Percentiles rank a stretch among this genome's conserved stretches.
Evolutionary conservation across 2,113 vertebrate species (phyloP).

Genomic region (Uria aalge): DNA sequence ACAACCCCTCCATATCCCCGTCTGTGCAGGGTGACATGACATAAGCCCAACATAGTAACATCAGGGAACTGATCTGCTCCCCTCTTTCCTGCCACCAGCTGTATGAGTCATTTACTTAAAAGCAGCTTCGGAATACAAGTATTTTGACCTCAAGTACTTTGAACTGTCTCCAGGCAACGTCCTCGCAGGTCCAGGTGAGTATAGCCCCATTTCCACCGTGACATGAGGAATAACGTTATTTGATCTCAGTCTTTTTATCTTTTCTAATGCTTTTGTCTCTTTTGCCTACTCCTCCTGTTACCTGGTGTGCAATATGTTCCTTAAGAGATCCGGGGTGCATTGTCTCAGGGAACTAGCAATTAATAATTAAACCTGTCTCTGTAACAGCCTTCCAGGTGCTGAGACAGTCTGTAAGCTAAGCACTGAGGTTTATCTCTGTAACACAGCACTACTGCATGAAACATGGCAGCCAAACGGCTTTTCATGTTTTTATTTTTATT

Average conservation of each 20-base stretch:
- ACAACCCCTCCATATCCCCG: background rate
- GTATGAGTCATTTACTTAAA: background rate
- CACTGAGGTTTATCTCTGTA: constrained; percentile 32
- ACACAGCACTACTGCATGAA: background rate
- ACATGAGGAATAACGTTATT: background rate
- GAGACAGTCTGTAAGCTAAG: constrained; percentile 53
- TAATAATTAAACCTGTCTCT: constrained; percentile 59
- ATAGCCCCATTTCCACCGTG: background rate
- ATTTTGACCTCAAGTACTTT: background rate
- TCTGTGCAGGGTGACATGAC: background rate
- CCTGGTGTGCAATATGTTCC: background rate
- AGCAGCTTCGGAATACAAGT: background rate
- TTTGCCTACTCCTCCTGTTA: constrained; percentile 13
- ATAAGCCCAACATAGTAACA: background rate
- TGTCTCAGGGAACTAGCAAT: constrained; percentile 19
- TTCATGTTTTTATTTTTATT: background rate
- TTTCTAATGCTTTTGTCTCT: constrained; percentile 33
- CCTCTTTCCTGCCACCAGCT: background rate
- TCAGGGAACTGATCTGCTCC: background rate
- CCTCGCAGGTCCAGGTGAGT: background rate
- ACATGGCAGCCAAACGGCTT: background rate
- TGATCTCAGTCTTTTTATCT: constrained; percentile 9
- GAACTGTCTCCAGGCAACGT: background rate
- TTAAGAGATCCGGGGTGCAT: background rate
- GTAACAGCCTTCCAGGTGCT: constrained; percentile 29